Base-by-base conservation (phyloP, 1,140 invertebrate species). In the Phymastichus coffea region DNA sequence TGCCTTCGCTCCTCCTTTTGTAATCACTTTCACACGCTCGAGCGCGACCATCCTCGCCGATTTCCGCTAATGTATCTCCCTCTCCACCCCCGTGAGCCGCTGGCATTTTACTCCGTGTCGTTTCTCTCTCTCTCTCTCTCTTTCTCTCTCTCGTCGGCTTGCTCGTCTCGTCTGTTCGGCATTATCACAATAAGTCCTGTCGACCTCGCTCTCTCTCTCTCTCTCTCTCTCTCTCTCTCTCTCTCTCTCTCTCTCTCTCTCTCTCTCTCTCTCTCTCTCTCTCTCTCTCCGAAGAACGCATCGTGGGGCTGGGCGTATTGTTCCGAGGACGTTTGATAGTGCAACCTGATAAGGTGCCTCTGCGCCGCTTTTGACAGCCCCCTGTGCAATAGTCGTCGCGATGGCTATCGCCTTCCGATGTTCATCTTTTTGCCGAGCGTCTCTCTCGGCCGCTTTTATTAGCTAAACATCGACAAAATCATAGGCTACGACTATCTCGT, bases 21-120 rank as follows among this genome's bases (percentile, higher is more conserved):
- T 44, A 52, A 59, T 59, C 47, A 59, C 48, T 59, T 59, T 59
- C 48, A 46, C 48, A 59, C 57, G 48, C 26, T 28, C 14, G 44
- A 37, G 46, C 12, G 53, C 43, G 43, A 35, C 12, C 26, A 1
- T 47, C 35, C 30, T 28, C 26, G 47, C 55, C 17, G 17, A 14
- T 23, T 15, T 41, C 17, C 2, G n/a, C 22, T 37, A 4, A 17
- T 47, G 44, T 56, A 23, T 12, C 38, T 17, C 28, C 20, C 8
- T 22, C 15, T 23, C 17, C 10, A 12, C 26, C 19, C 33, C 28
- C 53, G 53, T 46, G 40, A 44, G 19, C 17, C 53, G 30, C n/a
- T 35, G 30, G 23, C 43, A 30, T 41, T 54, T n/a, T n/a, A n/a
- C n/a, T 38, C 15, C 12, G 2, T 7, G 15, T 53, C 49, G 19